These are phyloP conservation scores for Chelonia mydas DNA, from an alignment of 2,797 vertebrate species.

Conservation along the genomic window DNA sequence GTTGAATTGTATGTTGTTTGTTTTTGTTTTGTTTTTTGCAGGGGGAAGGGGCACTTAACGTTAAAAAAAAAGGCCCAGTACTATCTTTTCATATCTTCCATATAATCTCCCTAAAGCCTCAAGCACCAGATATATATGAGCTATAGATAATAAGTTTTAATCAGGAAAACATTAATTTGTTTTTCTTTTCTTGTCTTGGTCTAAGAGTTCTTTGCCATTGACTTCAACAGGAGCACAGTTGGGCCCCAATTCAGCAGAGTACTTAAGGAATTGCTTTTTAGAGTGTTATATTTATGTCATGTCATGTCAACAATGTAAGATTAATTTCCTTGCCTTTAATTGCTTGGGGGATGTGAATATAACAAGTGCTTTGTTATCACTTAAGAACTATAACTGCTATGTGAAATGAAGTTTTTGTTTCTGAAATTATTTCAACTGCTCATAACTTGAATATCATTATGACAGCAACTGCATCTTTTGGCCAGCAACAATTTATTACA, in stretches of 20 bases:
- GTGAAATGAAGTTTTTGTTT: not conserved
- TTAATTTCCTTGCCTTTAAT: not conserved
- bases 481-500: not conserved
- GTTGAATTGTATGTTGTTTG: not conserved
- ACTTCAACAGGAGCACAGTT: not conserved
- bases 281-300: not conserved
- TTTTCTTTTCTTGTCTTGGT: not conserved
- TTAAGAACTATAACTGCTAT: not conserved
- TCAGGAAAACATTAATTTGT: not conserved
- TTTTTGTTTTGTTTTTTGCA: not conserved
- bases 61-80: not conserved
- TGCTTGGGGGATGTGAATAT: not conserved
- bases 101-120: not conserved
- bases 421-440: not conserved
- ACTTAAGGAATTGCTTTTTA: not conserved
- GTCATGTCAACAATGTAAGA: rapidly evolving
- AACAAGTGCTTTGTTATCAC: not conserved
- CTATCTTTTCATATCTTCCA: not conserved
- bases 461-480: not conserved
- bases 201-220: not conserved
- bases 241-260: not conserved
- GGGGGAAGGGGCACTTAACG: too few relatives aligned
- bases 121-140: not conserved
- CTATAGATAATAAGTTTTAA: not conserved
- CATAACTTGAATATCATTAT: not conserved